phyloP scores from a whole-genome alignment of 2,888 invertebrate genomes.

The Raillietiella orientalis region DNA sequence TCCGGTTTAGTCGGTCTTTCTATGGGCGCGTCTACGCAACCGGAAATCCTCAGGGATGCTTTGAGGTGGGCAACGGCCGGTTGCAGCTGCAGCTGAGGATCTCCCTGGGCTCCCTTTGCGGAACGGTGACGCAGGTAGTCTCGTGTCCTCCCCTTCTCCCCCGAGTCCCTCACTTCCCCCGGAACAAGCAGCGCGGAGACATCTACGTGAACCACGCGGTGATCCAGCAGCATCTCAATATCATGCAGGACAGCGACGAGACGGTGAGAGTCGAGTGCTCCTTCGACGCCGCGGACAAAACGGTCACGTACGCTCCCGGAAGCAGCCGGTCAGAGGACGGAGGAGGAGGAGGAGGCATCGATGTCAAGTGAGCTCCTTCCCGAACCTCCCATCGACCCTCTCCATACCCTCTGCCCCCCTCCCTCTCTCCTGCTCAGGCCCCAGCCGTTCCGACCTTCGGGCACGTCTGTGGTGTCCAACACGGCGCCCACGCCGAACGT shows the following conservation, averaged over 20 bases:
- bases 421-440: neutral
- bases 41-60: slow-evolving; percentile 38
- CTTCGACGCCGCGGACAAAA: slow-evolving; percentile 15
- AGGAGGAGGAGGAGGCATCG: slow-evolving; percentile 8
- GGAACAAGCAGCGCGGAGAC: slow-evolving; percentile 12
- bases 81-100: slow-evolving; percentile 21
- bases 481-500: slow-evolving; percentile 16
- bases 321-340: too few relatives aligned
- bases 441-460: slow-evolving; percentile 11
- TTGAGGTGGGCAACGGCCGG: slow-evolving; percentile 20
- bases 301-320: slow-evolving; percentile 13
- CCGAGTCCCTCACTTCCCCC: neutral
- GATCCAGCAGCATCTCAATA: slow-evolving; percentile 16
- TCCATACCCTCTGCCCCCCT: slow-evolving; percentile 4
- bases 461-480: slow-evolving; percentile 14
- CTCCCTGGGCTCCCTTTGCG: slow-evolving; percentile 18
- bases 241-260: slow-evolving; percentile 16
- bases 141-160: too few relatives aligned
- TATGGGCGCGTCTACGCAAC: slow-evolving; percentile 43
- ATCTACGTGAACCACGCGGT: slow-evolving; percentile 16
- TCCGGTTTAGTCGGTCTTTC: slow-evolving; percentile 18
- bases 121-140: slow-evolving; percentile 15
- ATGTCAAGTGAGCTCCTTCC: slow-evolving; percentile 8
- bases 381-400: slow-evolving; percentile 2
- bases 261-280: slow-evolving; percentile 16